phyloP scores from a whole-genome alignment of 2,113 vertebrate species.

The Sturnira hondurensis region DNA sequence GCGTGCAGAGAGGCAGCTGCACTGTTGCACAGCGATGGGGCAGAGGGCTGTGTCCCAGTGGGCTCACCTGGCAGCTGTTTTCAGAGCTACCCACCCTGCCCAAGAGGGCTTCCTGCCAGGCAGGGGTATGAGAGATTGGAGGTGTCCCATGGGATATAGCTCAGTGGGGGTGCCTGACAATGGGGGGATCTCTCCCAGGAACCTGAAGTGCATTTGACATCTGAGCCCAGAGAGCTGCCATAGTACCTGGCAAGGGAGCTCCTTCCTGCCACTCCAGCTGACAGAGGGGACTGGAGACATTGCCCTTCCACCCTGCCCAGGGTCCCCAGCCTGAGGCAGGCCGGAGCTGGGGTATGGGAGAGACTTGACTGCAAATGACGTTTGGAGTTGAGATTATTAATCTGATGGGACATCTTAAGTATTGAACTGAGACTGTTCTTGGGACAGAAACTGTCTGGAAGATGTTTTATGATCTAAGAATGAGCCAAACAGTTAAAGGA shows the following conservation, averaged over 20 bases:
- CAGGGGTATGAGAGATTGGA: neutral
- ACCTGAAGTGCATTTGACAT: neutral
- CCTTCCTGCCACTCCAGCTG: neutral
- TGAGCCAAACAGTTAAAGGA: neutral
- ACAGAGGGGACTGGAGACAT: neutral
- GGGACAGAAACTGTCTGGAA: conserved; percentile 1
- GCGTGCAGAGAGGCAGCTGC: neutral
- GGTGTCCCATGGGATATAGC: neutral
- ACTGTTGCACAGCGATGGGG: neutral
- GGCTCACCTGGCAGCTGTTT: neutral
- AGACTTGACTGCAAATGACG: neutral
- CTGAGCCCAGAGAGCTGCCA: neutral
- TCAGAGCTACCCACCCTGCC: neutral
- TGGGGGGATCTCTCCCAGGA: neutral
- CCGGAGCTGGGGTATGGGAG: neutral
- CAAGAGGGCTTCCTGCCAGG: neutral
- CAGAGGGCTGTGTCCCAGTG: neutral
- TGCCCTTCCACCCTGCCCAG: neutral
- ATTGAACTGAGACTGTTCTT: conserved; percentile 7
- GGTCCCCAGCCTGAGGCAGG: neutral
- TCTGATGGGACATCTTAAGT: conserved; percentile 38
- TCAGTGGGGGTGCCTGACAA: neutral
- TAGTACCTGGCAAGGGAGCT: neutral
- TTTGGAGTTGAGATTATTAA: conserved; percentile 18
- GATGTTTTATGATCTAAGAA: conserved; percentile 20